Base-by-base conservation (phyloP, 64 coral and sea anemone species). In the Stichodactyla helianthus region DNA sequence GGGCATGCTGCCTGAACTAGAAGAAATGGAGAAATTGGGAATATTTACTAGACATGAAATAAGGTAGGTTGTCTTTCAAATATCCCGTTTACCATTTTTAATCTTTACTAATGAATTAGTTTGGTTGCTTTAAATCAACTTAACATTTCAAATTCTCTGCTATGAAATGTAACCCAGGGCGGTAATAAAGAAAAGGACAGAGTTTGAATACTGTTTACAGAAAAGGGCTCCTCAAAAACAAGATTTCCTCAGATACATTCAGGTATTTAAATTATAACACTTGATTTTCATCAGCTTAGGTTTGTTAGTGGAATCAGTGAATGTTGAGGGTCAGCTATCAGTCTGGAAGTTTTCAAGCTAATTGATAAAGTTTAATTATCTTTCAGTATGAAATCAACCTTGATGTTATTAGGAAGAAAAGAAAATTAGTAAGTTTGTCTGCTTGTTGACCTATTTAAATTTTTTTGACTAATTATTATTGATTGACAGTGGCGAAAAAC, bases 341-440 rank as follows among this genome's bases (percentile, higher is more conserved):
- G 10, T 86, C 58, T n/a, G 6, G 71, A 77, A 44, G 71, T 3
- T 27, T 77, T 20, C 31, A 77, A 77, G 20, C 20, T 77, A 2
- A 77, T 77, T 77, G n/a, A 5, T 77, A 0, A 52, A 25, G 27
- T 52, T 13, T 14, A 44, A 44, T 23, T 90, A 82, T 71, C 77
- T 89, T 82, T 67, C 77, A 99, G 97, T 99, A 99, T 91, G 97
- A 99, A 83, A 84, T 95, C 13, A 95, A 95, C 60, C 84, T 99
- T 71, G 93, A 95, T 77, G 87, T 91, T 50, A 51, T 99, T 7
- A 78, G 86, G 80, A 99, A 95, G 85, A 95, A 74, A 71, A 86
- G 97, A 55, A 99, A 95, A 74, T 31, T 88, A 63, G 97, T 99
- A 93, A 90, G 15, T 22, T 18, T 74, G 11, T 25, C 50, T 70